Evolutionary conservation across 1,140 invertebrate genomes (phyloP).

Genomic region (Drosophila triauraria): DNA sequence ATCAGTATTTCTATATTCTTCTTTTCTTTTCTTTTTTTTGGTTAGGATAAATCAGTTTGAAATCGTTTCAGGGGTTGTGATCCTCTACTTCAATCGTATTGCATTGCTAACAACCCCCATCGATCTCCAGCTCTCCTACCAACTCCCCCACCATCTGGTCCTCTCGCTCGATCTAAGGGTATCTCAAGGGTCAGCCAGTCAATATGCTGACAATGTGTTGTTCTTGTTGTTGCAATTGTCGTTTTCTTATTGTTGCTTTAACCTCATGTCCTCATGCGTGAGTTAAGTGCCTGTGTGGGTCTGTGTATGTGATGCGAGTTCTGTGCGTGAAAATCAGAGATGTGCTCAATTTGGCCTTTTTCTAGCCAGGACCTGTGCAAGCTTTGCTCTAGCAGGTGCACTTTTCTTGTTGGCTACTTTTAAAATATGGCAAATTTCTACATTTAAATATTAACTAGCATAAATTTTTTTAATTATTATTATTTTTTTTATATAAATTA

Average conservation of each 20-base stretch:
- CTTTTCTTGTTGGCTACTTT: not conserved
- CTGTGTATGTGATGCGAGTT: slow-evolving; percentile 7
- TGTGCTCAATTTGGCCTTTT: slow-evolving; percentile 3
- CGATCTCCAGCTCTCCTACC: slow-evolving; percentile 9
- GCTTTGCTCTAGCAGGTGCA: not conserved
- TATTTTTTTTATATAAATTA: too few species aligned
- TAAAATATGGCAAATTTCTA: too few species aligned
- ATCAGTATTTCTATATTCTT: not conserved
- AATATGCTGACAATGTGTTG: slow-evolving; percentile 60
- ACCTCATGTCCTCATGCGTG: slow-evolving; percentile 25
- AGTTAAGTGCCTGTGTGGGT: slow-evolving; percentile 25
- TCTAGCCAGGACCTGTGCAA: slow-evolving; percentile 7
- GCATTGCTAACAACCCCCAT: slow-evolving; percentile 23
- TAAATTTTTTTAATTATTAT: too few species aligned
- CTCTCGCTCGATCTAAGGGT: slow-evolving; percentile 15
- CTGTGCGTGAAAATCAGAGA: slow-evolving; percentile 3
- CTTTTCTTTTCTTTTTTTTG: too few species aligned
- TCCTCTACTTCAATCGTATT: slow-evolving; percentile 17
- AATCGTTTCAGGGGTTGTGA: slow-evolving; percentile 15
- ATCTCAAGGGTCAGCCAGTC: slow-evolving; percentile 44
- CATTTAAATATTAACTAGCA: too few species aligned
- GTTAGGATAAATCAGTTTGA: slow-evolving; percentile 1
- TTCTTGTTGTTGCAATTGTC: slow-evolving; percentile 27
- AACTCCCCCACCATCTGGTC: not conserved
- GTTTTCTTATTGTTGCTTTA: slow-evolving; percentile 20